Evolutionary conservation across 2,888 invertebrate genomes (phyloP).

Genomic region (Dryococelus australis): DNA sequence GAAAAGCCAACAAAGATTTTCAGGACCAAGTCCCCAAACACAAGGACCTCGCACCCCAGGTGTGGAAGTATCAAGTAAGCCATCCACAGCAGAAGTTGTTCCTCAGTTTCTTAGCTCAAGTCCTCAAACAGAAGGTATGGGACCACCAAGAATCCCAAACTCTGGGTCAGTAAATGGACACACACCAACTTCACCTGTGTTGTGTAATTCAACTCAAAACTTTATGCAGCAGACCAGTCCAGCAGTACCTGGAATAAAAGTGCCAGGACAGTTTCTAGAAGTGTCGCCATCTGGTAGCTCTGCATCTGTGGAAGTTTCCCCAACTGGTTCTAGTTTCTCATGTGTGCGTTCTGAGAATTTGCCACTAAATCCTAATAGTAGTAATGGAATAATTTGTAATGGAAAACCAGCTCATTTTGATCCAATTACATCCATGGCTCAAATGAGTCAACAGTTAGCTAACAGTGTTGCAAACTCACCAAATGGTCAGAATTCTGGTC

Average conservation of each 20-base stretch:
- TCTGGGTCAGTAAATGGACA: slow-evolving; percentile 40
- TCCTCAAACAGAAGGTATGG: slow-evolving; percentile 56
- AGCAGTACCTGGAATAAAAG: slow-evolving; percentile 41
- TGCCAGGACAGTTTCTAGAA: slow-evolving; percentile 46
- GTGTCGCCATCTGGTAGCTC: slow-evolving; percentile 54
- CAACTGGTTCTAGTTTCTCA: slow-evolving; percentile 52
- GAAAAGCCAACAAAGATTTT: slow-evolving; percentile 47
- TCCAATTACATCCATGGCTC: slow-evolving; percentile 91
- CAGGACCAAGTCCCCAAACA: slow-evolving; percentile 53
- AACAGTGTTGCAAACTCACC: slow-evolving; percentile 73
- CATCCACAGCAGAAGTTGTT: slow-evolving; percentile 48
- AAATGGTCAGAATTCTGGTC: slow-evolving; percentile 55
- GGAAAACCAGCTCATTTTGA: slow-evolving; percentile 75
- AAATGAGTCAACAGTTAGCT: slow-evolving; percentile 93
- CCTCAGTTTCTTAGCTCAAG: slow-evolving; percentile 53
- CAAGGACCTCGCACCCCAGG: slow-evolving; percentile 46
- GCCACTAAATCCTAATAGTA: slow-evolving; percentile 72
- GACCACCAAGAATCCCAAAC: slow-evolving; percentile 54
- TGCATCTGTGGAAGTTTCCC: slow-evolving; percentile 59
- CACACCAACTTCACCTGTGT: slow-evolving; percentile 43
- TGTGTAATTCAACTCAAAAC: slow-evolving; percentile 41
- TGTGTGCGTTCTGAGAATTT: slow-evolving; percentile 53
- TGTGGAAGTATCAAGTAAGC: slow-evolving; percentile 43
- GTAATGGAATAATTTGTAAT: slow-evolving; percentile 55
- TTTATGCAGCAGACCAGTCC: slow-evolving; percentile 42